A percentile compares a stretch with the other conserved stretches of the same genome.
Conservation (phyloP, 2,113 vertebrate species). For the Onychorhynchus coronatus region DNA sequence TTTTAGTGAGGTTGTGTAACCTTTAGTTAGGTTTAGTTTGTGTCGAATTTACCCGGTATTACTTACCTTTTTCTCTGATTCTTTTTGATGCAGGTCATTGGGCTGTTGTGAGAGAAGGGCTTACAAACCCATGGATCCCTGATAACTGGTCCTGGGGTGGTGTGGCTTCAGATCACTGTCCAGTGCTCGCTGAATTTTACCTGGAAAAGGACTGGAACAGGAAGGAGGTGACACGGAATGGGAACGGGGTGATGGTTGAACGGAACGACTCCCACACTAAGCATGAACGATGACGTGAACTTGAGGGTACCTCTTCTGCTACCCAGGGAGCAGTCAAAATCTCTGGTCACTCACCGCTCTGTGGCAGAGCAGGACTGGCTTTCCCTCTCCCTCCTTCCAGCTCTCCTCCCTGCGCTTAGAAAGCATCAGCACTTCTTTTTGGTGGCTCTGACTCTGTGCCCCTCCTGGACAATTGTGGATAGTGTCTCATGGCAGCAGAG, state of each 20-base stretch:
- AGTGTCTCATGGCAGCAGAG: not conserved
- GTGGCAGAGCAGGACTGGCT: not conserved
- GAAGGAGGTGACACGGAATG: constrained; percentile 75
- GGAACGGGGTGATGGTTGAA: constrained; percentile 78
- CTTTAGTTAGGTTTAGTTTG: rapidly evolving
- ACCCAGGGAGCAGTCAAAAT: not conserved
- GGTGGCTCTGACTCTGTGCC: not conserved
- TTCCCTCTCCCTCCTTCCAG: not conserved
- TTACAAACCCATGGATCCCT: constrained; percentile 96
- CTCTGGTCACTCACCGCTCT: not conserved
- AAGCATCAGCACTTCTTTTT: constrained; percentile 40
- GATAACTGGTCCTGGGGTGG: constrained; percentile 98
- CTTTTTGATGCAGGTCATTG: constrained; percentile 80
- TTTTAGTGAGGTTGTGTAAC: rapidly evolving
- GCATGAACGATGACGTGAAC: constrained; percentile 84
- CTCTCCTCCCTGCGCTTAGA: not conserved
- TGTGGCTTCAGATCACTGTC: constrained; percentile 91
- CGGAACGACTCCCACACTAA: constrained; percentile 76
- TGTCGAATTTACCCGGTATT: rapidly evolving
- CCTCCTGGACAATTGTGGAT: not conserved
- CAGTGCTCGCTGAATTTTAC: constrained; percentile 87
- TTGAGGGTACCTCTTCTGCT: not conserved
- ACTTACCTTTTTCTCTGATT: not conserved
- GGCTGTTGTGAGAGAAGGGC: constrained; percentile 87
- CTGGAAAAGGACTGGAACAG: constrained; percentile 74